phyloP scores from a whole-genome alignment of 2,888 invertebrate genomes.

The Troilus luridus region DNA sequence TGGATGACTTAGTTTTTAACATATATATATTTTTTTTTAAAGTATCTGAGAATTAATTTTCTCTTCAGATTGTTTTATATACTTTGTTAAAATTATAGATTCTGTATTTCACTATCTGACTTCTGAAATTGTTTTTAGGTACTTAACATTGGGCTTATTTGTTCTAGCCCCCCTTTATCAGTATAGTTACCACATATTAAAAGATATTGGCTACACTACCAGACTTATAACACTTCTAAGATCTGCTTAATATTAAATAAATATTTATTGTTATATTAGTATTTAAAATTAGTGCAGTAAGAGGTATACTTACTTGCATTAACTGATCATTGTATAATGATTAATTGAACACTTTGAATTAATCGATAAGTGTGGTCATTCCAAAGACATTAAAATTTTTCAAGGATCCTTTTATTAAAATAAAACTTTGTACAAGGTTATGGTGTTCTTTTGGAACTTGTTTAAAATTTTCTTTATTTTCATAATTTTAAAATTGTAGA shows the following conservation, averaged over 20 bases:
- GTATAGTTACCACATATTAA: neutral
- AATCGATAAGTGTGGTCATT: neutral
- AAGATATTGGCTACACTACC: neutral
- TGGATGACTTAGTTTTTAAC: neutral
- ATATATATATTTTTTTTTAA: neutral
- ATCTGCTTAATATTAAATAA: slow-evolving; percentile 8
- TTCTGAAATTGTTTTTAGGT: neutral
- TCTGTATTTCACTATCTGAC: neutral
- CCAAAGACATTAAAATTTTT: slow-evolving; percentile 1
- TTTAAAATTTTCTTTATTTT: slow-evolving; percentile 18
- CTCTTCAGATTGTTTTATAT: neutral
- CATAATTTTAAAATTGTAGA: neutral
- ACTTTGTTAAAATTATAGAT: neutral
- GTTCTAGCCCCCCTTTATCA: neutral
- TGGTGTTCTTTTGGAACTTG: neutral
- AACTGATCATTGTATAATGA: neutral
- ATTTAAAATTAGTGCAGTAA: neutral
- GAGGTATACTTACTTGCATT: neutral
- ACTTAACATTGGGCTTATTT: neutral
- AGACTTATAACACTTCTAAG: neutral
- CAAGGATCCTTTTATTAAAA: neutral
- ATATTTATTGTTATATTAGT: slow-evolving; percentile 12
- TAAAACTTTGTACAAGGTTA: slow-evolving; percentile 10
- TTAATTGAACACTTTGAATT: neutral
- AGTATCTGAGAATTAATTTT: neutral